These are phyloP conservation scores for Lophura swinhoii DNA, from an alignment of 2,797 vertebrate genomes.

Conservation along the genomic window DNA sequence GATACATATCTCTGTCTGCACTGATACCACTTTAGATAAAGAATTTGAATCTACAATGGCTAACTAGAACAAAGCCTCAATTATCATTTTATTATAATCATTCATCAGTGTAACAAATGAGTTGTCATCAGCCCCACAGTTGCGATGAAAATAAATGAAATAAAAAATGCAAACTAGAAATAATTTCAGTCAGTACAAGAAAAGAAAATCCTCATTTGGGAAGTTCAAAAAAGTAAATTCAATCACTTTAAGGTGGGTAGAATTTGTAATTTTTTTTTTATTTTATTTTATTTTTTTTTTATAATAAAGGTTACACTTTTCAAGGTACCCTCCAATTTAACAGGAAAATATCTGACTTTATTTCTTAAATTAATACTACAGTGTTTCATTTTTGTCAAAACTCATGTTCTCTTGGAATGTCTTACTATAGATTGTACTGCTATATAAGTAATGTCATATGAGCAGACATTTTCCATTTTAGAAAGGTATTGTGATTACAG, in stretches of 20 bases:
- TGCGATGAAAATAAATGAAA: conserved; percentile 40
- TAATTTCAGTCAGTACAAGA: not conserved
- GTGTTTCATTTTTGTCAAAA: not conserved
- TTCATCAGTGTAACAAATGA: conserved; percentile 41
- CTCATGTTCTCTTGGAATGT: not conserved
- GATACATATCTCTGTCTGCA: conserved; percentile 63
- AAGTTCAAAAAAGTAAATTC: conserved; percentile 12
- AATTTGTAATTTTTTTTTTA: not conserved
- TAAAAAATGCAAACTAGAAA: conserved; percentile 29
- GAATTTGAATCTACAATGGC: conserved; percentile 53
- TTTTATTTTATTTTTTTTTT: too few species aligned
- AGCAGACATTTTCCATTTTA: not conserved
- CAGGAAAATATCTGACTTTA: not conserved
- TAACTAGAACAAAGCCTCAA: conserved; percentile 57
- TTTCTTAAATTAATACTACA: not conserved
- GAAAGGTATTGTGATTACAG: not conserved
- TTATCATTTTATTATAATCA: conserved; percentile 71
- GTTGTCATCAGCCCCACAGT: conserved; percentile 22
- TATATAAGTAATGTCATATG: not conserved
- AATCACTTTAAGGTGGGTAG: not conserved
- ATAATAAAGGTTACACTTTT: not conserved
- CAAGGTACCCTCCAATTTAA: not conserved
- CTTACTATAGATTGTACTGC: not conserved
- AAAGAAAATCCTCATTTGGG: not conserved
- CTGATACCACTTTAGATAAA: conserved; percentile 46